Base-by-base conservation (phyloP, 2,113 vertebrate genomes). In the Tretioscincus oriximinensis region DNA sequence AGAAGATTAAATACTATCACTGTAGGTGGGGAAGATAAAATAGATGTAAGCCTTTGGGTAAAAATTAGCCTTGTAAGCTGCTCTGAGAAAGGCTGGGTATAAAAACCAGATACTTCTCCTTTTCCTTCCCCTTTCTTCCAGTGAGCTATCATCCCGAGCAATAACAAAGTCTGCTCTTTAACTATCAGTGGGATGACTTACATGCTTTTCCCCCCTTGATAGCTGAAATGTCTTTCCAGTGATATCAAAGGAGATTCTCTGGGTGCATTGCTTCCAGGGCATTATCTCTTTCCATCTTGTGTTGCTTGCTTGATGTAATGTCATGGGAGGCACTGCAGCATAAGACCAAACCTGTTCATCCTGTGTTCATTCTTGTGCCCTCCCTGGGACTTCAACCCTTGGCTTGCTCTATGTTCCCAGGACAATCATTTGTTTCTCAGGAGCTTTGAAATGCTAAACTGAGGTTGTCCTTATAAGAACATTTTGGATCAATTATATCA, bases 171-270 rank as follows among this genome's bases (percentile, higher is more conserved):
- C n/a, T n/a, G n/a, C n/a, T 21, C 28, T 35, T 61, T 35, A 35
- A 65, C 80, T 35, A 18, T 10, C 49, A 26, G 51, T 28, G 22
- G 45, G 29, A 21, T 60, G 51, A 29, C 61, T 54, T 68, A 68
- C 12, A 29, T 76, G 47, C 26, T 31, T n/a, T 51, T n/a, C 41
- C 65, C n/a, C 22, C 28, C n/a, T n/a, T n/a, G 69, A 35, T 65
- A 65, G 70, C 78, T 80, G 78, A 80, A 41, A 7, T 80, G 24
- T 81, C 80, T 54, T 35, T 66, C 69, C 1, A 10, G 1, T 78
- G 63, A 73, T 22, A 72, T 54, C n/a, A 70, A 28, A 20, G 28
- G 28, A 63, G 41, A 28, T 18, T 31, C 64, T 64, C 60, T 74
- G 41, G 47, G 61, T 58, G 60, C 6, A 47, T 74, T n/a, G 7